These are phyloP conservation scores for Nemoura dubitans DNA, from an alignment of 2,888 invertebrate species.

Conservation along the genomic window DNA sequence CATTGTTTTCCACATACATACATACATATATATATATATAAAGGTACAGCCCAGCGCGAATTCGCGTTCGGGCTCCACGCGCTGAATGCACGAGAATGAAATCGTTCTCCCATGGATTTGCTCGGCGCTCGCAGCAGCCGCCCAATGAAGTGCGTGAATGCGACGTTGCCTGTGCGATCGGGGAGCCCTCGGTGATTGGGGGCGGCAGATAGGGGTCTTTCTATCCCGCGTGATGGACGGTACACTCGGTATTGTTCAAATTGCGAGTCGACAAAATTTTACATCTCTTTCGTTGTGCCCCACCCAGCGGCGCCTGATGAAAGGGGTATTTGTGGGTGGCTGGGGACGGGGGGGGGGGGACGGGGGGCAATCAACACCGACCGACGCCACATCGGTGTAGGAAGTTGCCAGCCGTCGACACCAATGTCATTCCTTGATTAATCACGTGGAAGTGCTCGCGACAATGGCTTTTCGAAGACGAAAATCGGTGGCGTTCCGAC, in stretches of 20 bases:
- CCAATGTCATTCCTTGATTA: constrained; percentile 36
- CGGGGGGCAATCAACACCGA: constrained; percentile 35
- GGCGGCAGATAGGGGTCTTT: not conserved
- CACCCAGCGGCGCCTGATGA: no score
- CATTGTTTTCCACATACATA: not conserved
- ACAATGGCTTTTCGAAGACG: constrained; percentile 22
- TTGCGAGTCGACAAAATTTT: constrained; percentile 31
- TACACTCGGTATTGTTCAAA: constrained; percentile 31
- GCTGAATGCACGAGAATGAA: not conserved
- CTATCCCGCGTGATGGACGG: constrained; percentile 20
- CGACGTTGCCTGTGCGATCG: not conserved
- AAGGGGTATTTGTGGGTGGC: not conserved
- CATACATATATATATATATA: no score
- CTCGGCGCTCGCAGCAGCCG: not conserved
- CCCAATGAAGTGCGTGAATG: not conserved
- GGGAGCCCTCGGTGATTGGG: not conserved
- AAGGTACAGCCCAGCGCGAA: no score
- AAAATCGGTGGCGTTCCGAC: not conserved
- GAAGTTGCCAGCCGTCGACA: constrained; percentile 21
- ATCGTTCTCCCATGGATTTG: not conserved
- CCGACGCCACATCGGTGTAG: constrained; percentile 28
- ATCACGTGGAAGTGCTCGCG: constrained; percentile 36
- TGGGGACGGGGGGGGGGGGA: not conserved
- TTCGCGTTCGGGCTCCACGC: not conserved
- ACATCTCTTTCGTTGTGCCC: constrained; percentile 1